Evolutionary conservation across 2,797 vertebrate genomes (phyloP).

Genomic region (Xenentodon cancila): DNA sequence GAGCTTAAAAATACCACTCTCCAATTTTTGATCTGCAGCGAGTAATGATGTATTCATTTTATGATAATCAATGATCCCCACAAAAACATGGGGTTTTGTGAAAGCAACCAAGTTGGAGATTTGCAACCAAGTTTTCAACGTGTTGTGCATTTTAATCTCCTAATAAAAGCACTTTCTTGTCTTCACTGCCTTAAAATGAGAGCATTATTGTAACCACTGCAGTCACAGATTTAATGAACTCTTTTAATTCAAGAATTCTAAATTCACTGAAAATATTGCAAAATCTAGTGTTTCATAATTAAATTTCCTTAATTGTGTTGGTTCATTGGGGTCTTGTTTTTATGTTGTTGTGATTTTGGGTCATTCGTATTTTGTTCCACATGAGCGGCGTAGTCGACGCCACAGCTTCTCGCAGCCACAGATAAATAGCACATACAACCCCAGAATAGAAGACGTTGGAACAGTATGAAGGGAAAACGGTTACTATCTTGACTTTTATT

Average conservation of each 20-base stretch:
- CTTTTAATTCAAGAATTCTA: too few species aligned
- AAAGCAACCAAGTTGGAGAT: slow-evolving; percentile 21
- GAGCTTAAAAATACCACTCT: slow-evolving; percentile 22
- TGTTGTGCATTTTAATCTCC: slow-evolving; percentile 45
- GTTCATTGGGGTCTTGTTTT: neutral
- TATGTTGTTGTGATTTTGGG: too few species aligned
- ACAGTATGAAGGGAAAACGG: too few species aligned
- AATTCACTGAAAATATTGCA: too few species aligned
- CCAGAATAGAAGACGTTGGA: too few species aligned
- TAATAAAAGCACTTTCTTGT: slow-evolving; percentile 40
- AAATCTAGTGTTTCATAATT: neutral
- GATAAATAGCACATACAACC: too few species aligned
- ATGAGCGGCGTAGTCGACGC: too few species aligned
- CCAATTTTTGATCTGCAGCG: slow-evolving; percentile 35
- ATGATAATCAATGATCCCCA: slow-evolving; percentile 40
- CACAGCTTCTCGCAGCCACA: too few species aligned
- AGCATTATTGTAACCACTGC: slow-evolving; percentile 29
- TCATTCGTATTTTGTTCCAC: too few species aligned
- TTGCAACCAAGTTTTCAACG: neutral
- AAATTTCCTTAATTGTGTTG: too few species aligned
- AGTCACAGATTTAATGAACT: slow-evolving; percentile 12
- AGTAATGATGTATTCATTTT: slow-evolving; percentile 9
- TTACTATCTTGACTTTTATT: too few species aligned
- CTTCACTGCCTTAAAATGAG: slow-evolving; percentile 48
- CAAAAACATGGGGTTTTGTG: slow-evolving; percentile 31